phyloP scores from a whole-genome alignment of 2,888 invertebrate species.

The Caenorhabditis macrosperma region DNA sequence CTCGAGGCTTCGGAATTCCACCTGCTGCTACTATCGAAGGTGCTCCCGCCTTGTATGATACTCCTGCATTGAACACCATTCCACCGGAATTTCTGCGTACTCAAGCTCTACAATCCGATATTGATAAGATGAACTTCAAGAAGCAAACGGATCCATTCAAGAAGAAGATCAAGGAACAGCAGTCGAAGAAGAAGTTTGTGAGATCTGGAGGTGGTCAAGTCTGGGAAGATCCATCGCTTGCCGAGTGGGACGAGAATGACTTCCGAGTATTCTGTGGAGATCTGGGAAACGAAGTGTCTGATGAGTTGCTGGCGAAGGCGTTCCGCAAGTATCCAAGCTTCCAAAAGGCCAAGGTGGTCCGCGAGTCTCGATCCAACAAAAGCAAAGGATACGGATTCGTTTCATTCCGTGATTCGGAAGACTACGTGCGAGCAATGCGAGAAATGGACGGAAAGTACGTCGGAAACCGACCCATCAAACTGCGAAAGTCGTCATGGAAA shows the following conservation, averaged over 20 bases:
- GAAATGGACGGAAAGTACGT: conserved; percentile 99
- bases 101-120: conserved; percentile 69
- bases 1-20: conserved; percentile 19
- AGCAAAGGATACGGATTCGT: conserved; percentile 99
- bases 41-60: conserved; percentile 63
- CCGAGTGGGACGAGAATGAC: conserved; percentile 97
- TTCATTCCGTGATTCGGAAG: conserved; percentile 88
- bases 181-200: conserved; percentile 78
- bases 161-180: conserved; percentile 70
- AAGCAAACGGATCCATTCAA: conserved; percentile 67
- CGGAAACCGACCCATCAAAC: conserved; percentile 96
- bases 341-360: conserved; percentile 92
- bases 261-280: conserved; percentile 99
- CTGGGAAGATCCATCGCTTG: conserved; percentile 95
- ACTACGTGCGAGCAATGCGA: conserved; percentile 97
- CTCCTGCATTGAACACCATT: conserved; percentile 35
- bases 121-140: conserved; percentile 75
- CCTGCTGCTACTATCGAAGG: conserved; percentile 61
- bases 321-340: conserved; percentile 91
- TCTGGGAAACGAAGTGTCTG: conserved; percentile 96
- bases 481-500: conserved; percentile 96
- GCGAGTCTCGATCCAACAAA: conserved; percentile 97
- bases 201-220: conserved; percentile 82
- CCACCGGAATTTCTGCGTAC: conserved; percentile 50
- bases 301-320: conserved; percentile 94